Evolutionary conservation across 2,888 invertebrate genomes (phyloP).

Genomic region (Lycaena phlaeas): DNA sequence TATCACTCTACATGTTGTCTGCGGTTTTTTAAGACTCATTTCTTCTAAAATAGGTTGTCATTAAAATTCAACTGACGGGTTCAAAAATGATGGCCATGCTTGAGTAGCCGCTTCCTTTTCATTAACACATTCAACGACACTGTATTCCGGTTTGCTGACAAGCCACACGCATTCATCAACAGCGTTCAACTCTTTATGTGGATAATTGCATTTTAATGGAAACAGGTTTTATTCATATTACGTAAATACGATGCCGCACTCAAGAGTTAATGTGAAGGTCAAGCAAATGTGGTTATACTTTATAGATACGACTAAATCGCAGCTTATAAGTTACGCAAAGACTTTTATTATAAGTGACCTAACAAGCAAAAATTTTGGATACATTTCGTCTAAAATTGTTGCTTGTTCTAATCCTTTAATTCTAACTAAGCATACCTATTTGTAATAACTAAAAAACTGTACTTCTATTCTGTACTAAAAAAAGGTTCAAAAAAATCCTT

Average conservation of each 20-base stretch:
- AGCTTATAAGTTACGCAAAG: too few species aligned
- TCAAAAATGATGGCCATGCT: conserved; percentile 25
- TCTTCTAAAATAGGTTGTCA: conserved; percentile 3
- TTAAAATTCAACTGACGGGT: conserved; percentile 26
- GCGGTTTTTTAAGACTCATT: background rate
- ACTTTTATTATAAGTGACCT: too few species aligned
- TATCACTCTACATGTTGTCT: too few species aligned
- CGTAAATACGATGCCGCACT: background rate
- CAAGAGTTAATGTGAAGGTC: conserved; percentile 7
- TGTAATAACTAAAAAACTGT: too few species aligned
- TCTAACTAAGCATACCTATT: too few species aligned
- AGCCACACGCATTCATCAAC: conserved; percentile 20
- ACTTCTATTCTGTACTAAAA: too few species aligned
- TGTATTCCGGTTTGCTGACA: conserved; percentile 26
- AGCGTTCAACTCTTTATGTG: conserved; percentile 22
- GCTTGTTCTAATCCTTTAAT: too few species aligned
- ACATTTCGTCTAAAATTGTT: too few species aligned
- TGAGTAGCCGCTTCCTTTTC: conserved; percentile 32
- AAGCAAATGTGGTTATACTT: too few species aligned
- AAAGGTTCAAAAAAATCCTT: too few species aligned
- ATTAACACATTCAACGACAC: conserved; percentile 28
- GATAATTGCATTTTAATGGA: conserved; percentile 20
- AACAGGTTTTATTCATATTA: conserved; percentile 23
- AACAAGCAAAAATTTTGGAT: too few species aligned
- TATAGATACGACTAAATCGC: too few species aligned